phyloP scores from a whole-genome alignment of 2,797 vertebrate genomes.

The Dicrostonyx torquatus region DNA sequence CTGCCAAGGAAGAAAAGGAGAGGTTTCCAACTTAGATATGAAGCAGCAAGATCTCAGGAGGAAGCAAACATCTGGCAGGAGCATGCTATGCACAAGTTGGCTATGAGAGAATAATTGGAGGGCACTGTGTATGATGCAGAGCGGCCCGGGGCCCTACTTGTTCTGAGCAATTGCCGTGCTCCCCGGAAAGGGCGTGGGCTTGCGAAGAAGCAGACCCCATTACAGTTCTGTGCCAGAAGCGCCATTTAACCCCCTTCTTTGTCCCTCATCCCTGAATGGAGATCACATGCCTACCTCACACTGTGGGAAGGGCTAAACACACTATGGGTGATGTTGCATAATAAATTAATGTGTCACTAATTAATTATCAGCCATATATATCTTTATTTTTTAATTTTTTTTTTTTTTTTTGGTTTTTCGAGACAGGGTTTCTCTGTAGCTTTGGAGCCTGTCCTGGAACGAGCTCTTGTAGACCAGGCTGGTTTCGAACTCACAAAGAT shows the following conservation, averaged over 20 bases:
- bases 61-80: not conserved
- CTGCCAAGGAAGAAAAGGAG: constrained; percentile 62
- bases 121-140: not conserved
- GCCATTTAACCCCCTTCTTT: not conserved
- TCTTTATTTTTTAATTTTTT: too few relatives aligned
- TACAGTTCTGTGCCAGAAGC: not conserved
- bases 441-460: too few relatives aligned
- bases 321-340: not conserved
- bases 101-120: constrained; percentile 4
- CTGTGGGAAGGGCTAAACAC: not conserved
- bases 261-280: not conserved
- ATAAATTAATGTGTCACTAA: not conserved
- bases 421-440: too few relatives aligned
- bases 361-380: not conserved
- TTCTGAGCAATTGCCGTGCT: not conserved
- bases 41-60: constrained; percentile 26
- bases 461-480: too few relatives aligned
- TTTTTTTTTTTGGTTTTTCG: too few relatives aligned
- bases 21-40: not conserved
- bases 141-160: not conserved
- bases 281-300: not conserved
- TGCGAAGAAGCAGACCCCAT: not conserved
- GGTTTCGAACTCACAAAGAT: too few relatives aligned
- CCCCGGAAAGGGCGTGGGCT: not conserved
- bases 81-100: not conserved